Percentiles rank a stretch among this genome's conserved stretches.
Evolutionary conservation across 2,797 vertebrate species (phyloP).

Genomic region (Mormyrus proboscirostris): DNA sequence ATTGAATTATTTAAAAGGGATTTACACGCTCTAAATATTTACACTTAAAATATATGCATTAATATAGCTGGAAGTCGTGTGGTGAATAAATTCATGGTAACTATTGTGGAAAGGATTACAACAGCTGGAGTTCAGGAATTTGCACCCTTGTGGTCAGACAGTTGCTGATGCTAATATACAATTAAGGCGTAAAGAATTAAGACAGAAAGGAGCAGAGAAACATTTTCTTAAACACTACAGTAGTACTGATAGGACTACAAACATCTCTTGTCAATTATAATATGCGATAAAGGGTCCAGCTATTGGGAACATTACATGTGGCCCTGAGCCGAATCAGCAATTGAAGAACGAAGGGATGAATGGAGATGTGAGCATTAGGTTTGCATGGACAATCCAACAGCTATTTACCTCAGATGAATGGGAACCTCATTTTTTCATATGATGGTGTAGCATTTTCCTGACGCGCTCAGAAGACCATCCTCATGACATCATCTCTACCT

Average conservation of each 20-base stretch:
- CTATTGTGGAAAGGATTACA: neutral
- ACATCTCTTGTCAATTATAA: neutral
- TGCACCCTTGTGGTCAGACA: neutral
- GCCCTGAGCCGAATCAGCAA: neutral
- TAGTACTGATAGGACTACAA: neutral
- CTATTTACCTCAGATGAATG: neutral
- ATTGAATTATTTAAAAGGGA: neutral
- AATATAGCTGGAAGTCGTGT: neutral
- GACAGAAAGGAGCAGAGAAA: neutral
- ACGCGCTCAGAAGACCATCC: neutral
- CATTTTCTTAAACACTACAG: neutral
- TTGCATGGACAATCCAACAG: neutral
- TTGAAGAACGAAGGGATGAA: neutral
- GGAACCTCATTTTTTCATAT: neutral
- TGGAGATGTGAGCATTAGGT: neutral
- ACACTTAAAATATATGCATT: neutral
- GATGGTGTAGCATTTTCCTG: neutral
- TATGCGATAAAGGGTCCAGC: neutral
- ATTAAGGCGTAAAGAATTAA: neutral
- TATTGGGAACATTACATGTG: neutral
- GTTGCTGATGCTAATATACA: neutral
- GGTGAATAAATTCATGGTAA: neutral
- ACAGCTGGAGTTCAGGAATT: neutral
- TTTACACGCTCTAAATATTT: neutral
- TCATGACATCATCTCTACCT: neutral